Evolutionary conservation across 1,140 invertebrate species (phyloP).

Genomic region (Zophobas atratus): DNA sequence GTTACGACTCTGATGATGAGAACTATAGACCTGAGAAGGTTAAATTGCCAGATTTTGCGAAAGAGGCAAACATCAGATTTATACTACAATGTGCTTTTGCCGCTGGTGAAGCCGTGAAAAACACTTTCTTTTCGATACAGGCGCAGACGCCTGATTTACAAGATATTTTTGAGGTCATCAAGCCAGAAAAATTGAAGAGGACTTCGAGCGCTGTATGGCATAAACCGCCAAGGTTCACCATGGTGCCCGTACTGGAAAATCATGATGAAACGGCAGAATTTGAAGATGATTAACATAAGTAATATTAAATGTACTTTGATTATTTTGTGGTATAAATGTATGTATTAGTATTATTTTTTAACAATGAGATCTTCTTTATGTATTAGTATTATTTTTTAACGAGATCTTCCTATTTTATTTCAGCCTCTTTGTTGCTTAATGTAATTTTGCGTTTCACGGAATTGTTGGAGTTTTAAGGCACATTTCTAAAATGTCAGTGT

Average conservation of each 20-base stretch:
- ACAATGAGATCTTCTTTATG: conserved; percentile 4
- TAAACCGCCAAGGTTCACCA: conserved; percentile 73
- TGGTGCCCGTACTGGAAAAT: conserved; percentile 53
- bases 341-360: neutral
- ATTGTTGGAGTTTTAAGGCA: conserved; percentile 21
- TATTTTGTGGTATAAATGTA: no score
- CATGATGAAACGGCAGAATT: neutral
- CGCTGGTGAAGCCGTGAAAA: conserved; percentile 65
- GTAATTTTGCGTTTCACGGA: conserved; percentile 19
- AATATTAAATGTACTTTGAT: no score
- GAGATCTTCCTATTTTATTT: neutral
- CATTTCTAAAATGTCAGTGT: conserved; percentile 2
- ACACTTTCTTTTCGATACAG: conserved; percentile 75
- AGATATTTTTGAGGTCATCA: conserved; percentile 78
- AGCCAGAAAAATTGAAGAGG: conserved; percentile 75
- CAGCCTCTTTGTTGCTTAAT: conserved; percentile 15
- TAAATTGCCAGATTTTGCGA: conserved; percentile 70
- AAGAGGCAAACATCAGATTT: conserved; percentile 63
- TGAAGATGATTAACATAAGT: no score
- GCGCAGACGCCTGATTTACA: conserved; percentile 77
- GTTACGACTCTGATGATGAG: conserved; percentile 73
- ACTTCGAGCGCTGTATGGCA: conserved; percentile 82
- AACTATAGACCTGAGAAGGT: conserved; percentile 60
- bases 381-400: neutral
- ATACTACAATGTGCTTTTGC: neutral